Evolutionary conservation across 1,140 invertebrate genomes (phyloP).

Genomic region (Zeugodacus cucurbitae): DNA sequence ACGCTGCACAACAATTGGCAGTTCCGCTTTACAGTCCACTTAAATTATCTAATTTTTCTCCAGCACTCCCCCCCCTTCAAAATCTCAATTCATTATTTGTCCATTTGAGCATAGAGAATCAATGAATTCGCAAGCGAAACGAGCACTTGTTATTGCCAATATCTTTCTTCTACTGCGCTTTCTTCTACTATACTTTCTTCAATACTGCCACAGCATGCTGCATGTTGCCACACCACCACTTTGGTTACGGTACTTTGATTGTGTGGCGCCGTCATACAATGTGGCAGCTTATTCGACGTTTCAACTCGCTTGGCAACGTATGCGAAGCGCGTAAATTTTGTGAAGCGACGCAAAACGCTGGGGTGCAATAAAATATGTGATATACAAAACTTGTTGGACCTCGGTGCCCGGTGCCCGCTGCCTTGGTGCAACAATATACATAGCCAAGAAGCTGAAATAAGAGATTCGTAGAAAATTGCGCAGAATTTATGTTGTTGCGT

Average conservation of each 20-base stretch:
- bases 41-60: not conserved
- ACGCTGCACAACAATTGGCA: not conserved
- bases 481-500: not conserved
- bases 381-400: not conserved
- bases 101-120: not conserved
- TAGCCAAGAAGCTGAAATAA: not conserved
- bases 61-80: not conserved
- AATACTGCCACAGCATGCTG: no score
- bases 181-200: no score
- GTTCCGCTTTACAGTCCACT: not conserved
- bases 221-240: not conserved
- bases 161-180: not conserved
- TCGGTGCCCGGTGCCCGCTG: not conserved
- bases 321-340: not conserved
- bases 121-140: not conserved
- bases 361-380: constrained; percentile 27
- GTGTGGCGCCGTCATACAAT: not conserved
- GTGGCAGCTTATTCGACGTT: not conserved
- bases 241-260: constrained; percentile 8
- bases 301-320: not conserved
- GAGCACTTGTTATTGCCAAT: not conserved
- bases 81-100: no score
- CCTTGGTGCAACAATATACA: no score
- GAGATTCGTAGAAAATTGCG: not conserved
- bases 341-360: not conserved